phyloP scores from a whole-genome alignment of 1,140 invertebrate species.

The Oryzaephilus surinamensis region DNA sequence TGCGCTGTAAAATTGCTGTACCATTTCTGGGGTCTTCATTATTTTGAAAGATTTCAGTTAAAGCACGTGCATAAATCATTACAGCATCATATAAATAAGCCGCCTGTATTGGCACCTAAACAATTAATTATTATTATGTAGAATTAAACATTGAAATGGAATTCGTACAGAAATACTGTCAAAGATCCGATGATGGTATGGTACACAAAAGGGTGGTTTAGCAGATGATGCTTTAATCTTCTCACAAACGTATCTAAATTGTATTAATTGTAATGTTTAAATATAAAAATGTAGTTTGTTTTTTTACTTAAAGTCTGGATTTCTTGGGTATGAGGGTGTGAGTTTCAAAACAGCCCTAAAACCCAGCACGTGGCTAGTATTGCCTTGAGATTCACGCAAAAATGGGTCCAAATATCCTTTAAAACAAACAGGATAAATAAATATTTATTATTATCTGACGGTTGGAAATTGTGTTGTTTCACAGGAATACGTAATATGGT shows the following conservation, averaged over 20 bases:
- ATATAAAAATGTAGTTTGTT: constrained; percentile 8
- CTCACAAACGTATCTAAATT: constrained; percentile 46
- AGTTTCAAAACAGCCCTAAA: constrained; percentile 62
- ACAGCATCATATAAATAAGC: constrained; percentile 83
- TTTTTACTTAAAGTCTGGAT: constrained; percentile 56
- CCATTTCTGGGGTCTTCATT: constrained; percentile 62
- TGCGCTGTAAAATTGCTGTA: constrained; percentile 53
- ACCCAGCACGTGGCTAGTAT: constrained; percentile 47
- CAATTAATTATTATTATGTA: constrained; percentile 1
- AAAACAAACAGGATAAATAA: no score
- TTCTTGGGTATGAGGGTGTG: constrained; percentile 58
- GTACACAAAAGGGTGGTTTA: constrained; percentile 59
- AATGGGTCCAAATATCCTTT: constrained; percentile 60
- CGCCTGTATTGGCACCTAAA: constrained; percentile 71
- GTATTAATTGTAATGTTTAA: constrained; percentile 3
- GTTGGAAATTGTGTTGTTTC: no score
- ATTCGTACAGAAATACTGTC: constrained; percentile 52
- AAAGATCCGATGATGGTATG: constrained; percentile 58
- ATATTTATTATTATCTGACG: no score
- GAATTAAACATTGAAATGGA: neutral
- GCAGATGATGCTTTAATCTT: constrained; percentile 56
- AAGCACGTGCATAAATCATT: constrained; percentile 69
- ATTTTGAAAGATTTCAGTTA: constrained; percentile 56
- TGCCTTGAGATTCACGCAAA: constrained; percentile 37
- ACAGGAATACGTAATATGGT: no score